These are phyloP conservation scores for Tinea pellionella DNA, from an alignment of 2,888 invertebrate species.

Conservation along the genomic window DNA sequence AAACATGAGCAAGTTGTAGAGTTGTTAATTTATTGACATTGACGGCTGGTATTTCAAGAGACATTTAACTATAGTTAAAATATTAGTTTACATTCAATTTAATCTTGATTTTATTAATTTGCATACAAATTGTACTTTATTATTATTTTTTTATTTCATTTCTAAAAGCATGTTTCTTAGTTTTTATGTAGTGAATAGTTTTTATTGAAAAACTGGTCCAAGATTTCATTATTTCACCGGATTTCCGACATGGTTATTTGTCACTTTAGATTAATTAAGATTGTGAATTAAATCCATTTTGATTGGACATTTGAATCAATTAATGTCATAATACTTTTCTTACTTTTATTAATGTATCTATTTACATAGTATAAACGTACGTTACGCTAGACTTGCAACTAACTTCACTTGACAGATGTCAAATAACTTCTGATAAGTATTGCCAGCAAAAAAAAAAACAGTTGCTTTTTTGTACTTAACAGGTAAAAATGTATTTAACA, in stretches of 20 bases:
- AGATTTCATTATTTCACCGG: slow-evolving; percentile 2
- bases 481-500: no score
- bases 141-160: no score
- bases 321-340: slow-evolving; percentile 35
- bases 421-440: no score
- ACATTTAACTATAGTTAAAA: not conserved
- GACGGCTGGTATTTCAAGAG: not conserved
- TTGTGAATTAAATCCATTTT: slow-evolving; percentile 37
- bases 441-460: no score
- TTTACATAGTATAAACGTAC: not conserved
- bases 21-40: not conserved
- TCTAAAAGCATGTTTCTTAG: no score
- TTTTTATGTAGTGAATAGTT: not conserved
- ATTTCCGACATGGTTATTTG: slow-evolving; percentile 7
- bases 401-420: no score
- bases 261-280: slow-evolving; percentile 13
- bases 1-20: not conserved
- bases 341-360: not conserved
- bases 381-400: no score
- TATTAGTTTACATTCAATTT: no score
- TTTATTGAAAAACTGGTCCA: not conserved
- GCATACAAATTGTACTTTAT: no score
- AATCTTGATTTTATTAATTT: no score
- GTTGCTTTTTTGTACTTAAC: no score
- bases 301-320: slow-evolving; percentile 44